phyloP scores from a whole-genome alignment of 64 coral and sea anemone genomes.

The Pocillopora verrucosa region DNA sequence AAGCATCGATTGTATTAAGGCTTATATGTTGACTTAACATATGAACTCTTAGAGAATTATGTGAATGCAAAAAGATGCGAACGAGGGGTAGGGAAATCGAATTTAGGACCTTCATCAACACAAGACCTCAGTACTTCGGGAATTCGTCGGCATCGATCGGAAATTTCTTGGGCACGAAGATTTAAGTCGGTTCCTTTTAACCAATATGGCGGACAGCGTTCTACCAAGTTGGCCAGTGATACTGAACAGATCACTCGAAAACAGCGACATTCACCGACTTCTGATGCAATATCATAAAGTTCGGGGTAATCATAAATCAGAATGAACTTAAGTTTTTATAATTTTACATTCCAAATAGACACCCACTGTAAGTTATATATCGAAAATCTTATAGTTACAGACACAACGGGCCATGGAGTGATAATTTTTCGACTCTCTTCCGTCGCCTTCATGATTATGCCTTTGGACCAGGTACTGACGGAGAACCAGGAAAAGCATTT shows the following conservation, averaged over 20 bases:
- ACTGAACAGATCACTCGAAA: slow-evolving; percentile 65
- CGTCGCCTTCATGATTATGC: slow-evolving; percentile 81
- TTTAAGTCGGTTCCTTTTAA: not conserved
- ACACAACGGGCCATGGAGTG: slow-evolving; percentile 69
- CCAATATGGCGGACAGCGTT: not conserved
- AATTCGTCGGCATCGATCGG: not conserved
- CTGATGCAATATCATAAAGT: slow-evolving; percentile 77
- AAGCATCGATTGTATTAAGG: too few species aligned
- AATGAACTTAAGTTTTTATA: not conserved
- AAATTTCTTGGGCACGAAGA: not conserved
- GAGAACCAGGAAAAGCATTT: slow-evolving; percentile 17
- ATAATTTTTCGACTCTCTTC: slow-evolving; percentile 95
- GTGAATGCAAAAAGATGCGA: too few species aligned
- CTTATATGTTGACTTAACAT: too few species aligned
- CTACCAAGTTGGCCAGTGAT: slow-evolving; percentile 72
- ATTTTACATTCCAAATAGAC: not conserved
- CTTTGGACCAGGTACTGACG: slow-evolving; percentile 25
- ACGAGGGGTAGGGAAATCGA: too few species aligned
- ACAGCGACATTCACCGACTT: slow-evolving; percentile 69
- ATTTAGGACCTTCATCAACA: too few species aligned
- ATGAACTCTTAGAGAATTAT: too few species aligned
- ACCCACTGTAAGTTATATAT: not conserved
- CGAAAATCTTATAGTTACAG: slow-evolving; percentile 51
- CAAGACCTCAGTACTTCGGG: not conserved
- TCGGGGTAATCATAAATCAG: slow-evolving; percentile 50